Evolutionary conservation across 2,888 invertebrate genomes (phyloP).

Genomic region (Stictocephala bisonia): DNA sequence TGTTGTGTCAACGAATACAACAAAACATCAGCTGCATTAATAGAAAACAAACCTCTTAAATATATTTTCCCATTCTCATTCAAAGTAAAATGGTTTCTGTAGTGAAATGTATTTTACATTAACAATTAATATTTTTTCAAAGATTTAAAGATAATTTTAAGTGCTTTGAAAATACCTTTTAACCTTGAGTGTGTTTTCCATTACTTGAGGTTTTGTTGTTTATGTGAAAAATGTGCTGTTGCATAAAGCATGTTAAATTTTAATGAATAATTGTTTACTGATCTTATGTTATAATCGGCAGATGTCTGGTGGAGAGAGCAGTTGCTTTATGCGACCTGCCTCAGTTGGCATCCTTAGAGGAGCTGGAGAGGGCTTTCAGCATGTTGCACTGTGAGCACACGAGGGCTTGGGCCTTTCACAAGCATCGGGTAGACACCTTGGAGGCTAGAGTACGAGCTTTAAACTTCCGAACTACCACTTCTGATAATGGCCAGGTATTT

Average conservation of each 20-base stretch:
- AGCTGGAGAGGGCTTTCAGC: conserved; percentile 67
- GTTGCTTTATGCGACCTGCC: conserved; percentile 63
- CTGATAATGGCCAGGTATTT: conserved; percentile 4
- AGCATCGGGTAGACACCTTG: conserved; percentile 53
- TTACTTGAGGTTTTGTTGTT: too few species aligned
- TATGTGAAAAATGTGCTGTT: neutral
- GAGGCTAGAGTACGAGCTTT: conserved; percentile 50
- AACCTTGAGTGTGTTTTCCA: neutral
- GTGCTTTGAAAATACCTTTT: too few species aligned
- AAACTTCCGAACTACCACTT: neutral
- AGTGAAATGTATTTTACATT: too few species aligned
- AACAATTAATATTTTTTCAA: too few species aligned
- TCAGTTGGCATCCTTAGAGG: conserved; percentile 65
- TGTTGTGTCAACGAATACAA: too few species aligned
- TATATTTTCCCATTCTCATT: too few species aligned
- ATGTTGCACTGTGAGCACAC: conserved; percentile 64
- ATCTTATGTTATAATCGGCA: conserved; percentile 6
- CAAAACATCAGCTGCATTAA: too few species aligned
- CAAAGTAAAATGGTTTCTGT: too few species aligned
- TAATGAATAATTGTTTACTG: conserved; percentile 25
- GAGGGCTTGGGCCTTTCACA: conserved; percentile 51
- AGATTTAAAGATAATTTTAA: too few species aligned
- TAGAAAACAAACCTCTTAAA: too few species aligned
- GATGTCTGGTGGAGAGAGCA: conserved; percentile 45
- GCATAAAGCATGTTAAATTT: neutral